A percentile compares a stretch with the other conserved stretches of the same genome.
Conservation (phyloP, 2,797 vertebrate genomes). For the Onychomys arenicola region DNA sequence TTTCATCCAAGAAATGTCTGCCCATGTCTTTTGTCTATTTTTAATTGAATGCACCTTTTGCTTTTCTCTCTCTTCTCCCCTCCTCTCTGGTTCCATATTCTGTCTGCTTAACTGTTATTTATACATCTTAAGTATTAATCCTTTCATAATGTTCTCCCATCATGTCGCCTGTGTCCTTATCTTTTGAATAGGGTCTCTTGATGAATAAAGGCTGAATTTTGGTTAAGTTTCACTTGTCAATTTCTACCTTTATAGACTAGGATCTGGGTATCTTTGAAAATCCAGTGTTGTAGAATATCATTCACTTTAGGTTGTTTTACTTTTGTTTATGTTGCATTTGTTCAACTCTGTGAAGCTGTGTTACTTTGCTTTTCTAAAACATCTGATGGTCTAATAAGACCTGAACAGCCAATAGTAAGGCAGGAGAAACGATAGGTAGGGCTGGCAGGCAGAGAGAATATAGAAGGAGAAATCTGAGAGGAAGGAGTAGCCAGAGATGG, state of each 20-base stretch:
- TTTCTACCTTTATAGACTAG: not conserved
- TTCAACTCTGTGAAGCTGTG: too few species aligned
- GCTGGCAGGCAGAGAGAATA: too few species aligned
- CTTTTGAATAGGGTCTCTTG: not conserved
- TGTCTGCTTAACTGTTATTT: not conserved
- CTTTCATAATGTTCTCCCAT: not conserved
- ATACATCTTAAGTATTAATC: not conserved
- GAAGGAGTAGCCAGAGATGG: too few species aligned
- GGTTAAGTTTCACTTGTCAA: not conserved
- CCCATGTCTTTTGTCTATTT: not conserved
- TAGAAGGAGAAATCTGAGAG: too few species aligned
- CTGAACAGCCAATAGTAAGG: too few species aligned
- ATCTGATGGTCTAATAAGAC: too few species aligned
- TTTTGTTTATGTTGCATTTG: too few species aligned
- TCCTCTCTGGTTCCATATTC: not conserved
- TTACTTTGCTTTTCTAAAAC: too few species aligned
- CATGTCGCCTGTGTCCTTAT: not conserved
- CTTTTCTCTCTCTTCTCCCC: not conserved
- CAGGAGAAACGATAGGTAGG: too few species aligned
- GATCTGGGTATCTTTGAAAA: not conserved
- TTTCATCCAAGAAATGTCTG: not conserved
- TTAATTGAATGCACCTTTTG: not conserved
- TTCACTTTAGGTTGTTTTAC: too few species aligned
- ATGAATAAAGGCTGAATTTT: not conserved
- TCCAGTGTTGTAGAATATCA: too few species aligned